Evolutionary conservation across 1,140 invertebrate species (phyloP).

Genomic region (Euschistus heros): DNA sequence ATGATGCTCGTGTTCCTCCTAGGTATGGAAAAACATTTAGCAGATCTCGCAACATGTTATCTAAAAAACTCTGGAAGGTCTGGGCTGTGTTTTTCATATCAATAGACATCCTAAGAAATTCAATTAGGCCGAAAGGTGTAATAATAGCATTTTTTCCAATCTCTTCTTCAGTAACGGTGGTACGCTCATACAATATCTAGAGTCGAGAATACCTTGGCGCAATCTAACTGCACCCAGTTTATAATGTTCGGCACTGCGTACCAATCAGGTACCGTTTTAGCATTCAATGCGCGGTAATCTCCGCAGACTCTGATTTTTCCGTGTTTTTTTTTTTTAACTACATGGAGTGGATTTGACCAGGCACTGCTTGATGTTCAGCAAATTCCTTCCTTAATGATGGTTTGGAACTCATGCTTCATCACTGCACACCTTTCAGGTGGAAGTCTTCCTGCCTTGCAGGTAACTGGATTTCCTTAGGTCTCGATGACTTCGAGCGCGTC

Average conservation of each 20-base stretch:
- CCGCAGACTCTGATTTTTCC: too few relatives aligned
- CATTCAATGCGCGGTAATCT: too few relatives aligned
- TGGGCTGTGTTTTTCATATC: constrained; percentile 39
- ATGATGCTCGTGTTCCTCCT: too few relatives aligned
- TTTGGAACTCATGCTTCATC: background rate
- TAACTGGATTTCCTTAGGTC: background rate
- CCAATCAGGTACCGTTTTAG: too few relatives aligned
- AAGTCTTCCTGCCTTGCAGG: too few relatives aligned
- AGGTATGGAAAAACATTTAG: background rate
- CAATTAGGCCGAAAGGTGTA: constrained; percentile 33
- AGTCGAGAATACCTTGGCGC: too few relatives aligned
- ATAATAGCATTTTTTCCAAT: background rate
- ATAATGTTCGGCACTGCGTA: too few relatives aligned
- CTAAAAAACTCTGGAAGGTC: constrained; percentile 38
- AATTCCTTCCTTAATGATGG: background rate
- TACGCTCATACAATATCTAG: background rate
- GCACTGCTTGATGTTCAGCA: background rate
- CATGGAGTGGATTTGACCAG: too few relatives aligned
- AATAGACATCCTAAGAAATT: constrained; percentile 36
- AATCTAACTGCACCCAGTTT: too few relatives aligned
- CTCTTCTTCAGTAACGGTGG: background rate
- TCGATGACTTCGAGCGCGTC: background rate
- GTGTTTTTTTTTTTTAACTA: too few relatives aligned
- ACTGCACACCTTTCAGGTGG: background rate
- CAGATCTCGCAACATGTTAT: constrained; percentile 32